Conservation (phyloP, 2,888 invertebrate species). For the Nymphalis urticae region DNA sequence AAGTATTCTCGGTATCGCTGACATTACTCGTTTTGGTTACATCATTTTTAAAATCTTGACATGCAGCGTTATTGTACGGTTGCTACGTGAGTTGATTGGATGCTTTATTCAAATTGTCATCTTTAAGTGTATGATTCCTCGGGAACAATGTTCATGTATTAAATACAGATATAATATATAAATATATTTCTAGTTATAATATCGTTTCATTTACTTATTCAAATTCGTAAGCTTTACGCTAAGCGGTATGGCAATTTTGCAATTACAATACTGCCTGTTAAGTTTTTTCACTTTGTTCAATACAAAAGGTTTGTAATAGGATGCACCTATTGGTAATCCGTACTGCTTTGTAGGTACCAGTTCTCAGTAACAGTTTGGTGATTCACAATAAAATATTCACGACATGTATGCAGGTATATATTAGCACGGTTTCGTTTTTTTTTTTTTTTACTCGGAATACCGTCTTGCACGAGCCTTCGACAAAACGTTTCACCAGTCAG, state of each 20-base stretch:
- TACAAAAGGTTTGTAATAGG: too few relatives aligned
- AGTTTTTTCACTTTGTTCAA: too few relatives aligned
- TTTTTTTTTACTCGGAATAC: constrained; percentile 60
- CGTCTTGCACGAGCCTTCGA: constrained; percentile 20
- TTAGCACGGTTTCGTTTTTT: constrained; percentile 54
- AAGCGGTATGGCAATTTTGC: too few relatives aligned
- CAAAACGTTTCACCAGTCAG: not conserved
- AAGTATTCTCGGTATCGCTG: constrained; percentile 23
- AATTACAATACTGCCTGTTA: too few relatives aligned
- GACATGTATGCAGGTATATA: constrained; percentile 44
- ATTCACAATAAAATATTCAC: constrained; percentile 58
- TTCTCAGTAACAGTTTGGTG: constrained; percentile 58
- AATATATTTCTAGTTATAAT: too few relatives aligned
- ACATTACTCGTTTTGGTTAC: constrained; percentile 33
- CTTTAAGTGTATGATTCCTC: constrained; percentile 33
- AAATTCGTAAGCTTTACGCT: too few relatives aligned
- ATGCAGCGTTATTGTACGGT: constrained; percentile 37
- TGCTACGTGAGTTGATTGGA: constrained; percentile 60
- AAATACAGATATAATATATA: too few relatives aligned
- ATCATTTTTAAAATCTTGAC: constrained; percentile 23
- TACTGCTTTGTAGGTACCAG: constrained; percentile 39
- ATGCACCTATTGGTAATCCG: constrained; percentile 35
- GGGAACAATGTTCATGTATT: too few relatives aligned
- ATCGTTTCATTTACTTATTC: too few relatives aligned
- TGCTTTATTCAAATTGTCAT: constrained; percentile 57